These are phyloP conservation scores for Aleiodes alternator DNA, from an alignment of 2,888 invertebrate genomes.

Conservation along the genomic window DNA sequence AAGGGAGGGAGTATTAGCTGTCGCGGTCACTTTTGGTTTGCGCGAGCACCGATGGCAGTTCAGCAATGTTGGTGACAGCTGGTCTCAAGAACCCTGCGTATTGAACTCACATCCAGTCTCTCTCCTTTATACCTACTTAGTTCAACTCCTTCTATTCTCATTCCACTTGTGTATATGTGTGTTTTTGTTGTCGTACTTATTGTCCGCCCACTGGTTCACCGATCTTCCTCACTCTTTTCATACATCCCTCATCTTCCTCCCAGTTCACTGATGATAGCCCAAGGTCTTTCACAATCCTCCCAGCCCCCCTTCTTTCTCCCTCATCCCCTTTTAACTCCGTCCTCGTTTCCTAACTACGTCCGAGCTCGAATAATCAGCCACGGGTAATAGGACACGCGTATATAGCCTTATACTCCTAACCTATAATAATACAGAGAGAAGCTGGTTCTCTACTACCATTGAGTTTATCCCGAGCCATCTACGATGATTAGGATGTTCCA, in stretches of 20 bases:
- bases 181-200: conserved; percentile 46
- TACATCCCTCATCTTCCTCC: conserved; percentile 50
- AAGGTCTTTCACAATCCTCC: conserved; percentile 19
- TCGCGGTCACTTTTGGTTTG: conserved; percentile 75
- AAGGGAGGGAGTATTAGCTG: conserved; percentile 67
- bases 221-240: conserved; percentile 57
- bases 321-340: conserved; percentile 15
- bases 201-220: conserved; percentile 49
- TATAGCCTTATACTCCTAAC: conserved; percentile 43
- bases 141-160: conserved; percentile 52
- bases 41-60: conserved; percentile 62
- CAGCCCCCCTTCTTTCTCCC: conserved; percentile 7
- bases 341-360: conserved; percentile 38
- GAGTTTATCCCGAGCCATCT: conserved; percentile 58
- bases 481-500: conserved; percentile 59
- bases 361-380: conserved; percentile 62
- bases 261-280: conserved; percentile 23
- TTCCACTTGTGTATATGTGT: conserved; percentile 44
- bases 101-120: conserved; percentile 74
- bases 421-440: conserved; percentile 58
- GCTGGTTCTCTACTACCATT: conserved; percentile 32
- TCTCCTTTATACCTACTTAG: conserved; percentile 74
- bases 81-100: conserved; percentile 70
- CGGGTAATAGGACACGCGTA: conserved; percentile 60
- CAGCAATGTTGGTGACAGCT: conserved; percentile 72